Conservation (phyloP, 2,888 invertebrate genomes). For the Apamea crenata region DNA sequence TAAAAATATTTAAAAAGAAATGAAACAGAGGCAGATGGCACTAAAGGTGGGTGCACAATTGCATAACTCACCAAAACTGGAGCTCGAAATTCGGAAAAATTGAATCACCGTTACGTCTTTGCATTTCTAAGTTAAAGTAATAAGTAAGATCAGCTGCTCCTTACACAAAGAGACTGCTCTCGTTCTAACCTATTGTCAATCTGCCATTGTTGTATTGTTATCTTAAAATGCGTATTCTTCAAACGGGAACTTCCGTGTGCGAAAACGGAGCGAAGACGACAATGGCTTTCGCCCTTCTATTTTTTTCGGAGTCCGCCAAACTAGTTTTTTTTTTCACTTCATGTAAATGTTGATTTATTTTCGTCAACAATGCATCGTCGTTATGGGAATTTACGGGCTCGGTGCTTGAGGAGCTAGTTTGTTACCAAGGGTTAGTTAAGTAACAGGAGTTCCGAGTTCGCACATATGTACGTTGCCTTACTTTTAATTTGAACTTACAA, state of each 20-base stretch:
- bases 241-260: slow-evolving; percentile 88
- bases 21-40: slow-evolving; percentile 62
- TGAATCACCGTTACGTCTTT: slow-evolving; percentile 77
- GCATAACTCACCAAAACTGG: slow-evolving; percentile 71
- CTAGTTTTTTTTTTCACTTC: slow-evolving; percentile 84
- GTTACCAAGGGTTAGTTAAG: slow-evolving; percentile 75
- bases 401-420: slow-evolving; percentile 74
- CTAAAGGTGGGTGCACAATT: slow-evolving; percentile 63
- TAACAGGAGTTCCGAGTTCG: slow-evolving; percentile 64
- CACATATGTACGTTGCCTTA: slow-evolving; percentile 68
- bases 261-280: slow-evolving; percentile 80
- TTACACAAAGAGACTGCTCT: slow-evolving; percentile 81
- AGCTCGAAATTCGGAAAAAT: slow-evolving; percentile 75
- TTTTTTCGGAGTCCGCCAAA: slow-evolving; percentile 78
- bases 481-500: slow-evolving; percentile 74
- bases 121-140: slow-evolving; percentile 75
- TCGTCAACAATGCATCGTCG: slow-evolving; percentile 85
- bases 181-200: slow-evolving; percentile 84
- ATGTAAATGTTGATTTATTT: slow-evolving; percentile 89
- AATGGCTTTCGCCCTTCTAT: slow-evolving; percentile 80
- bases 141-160: slow-evolving; percentile 84
- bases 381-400: slow-evolving; percentile 85
- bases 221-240: slow-evolving; percentile 82
- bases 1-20: slow-evolving; percentile 58
- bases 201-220: slow-evolving; percentile 83